Percentiles rank a stretch among this genome's conserved stretches.
Conservation (phyloP, 2,113 vertebrate species). For the Origma solitaria region DNA sequence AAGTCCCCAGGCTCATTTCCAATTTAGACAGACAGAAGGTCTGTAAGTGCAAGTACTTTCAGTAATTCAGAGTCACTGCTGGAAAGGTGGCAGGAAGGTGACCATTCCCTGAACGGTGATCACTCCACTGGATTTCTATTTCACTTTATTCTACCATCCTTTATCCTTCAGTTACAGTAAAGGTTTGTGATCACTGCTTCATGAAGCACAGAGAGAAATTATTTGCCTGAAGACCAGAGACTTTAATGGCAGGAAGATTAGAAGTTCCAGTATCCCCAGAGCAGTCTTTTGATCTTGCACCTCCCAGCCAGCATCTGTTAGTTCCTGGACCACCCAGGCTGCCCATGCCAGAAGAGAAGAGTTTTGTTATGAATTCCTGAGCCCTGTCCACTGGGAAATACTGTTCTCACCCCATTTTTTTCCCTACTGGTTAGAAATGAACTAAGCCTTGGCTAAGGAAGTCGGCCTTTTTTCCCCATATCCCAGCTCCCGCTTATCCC, state of each 20-base stretch:
- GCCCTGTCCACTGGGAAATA: neutral
- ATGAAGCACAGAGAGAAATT: neutral
- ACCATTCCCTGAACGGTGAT: neutral
- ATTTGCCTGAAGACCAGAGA: neutral
- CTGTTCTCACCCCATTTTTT: neutral
- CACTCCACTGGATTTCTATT: neutral
- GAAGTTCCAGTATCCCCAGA: neutral
- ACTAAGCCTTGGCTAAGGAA: neutral
- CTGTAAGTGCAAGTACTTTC: neutral
- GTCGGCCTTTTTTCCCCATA: neutral
- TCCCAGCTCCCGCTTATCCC: neutral
- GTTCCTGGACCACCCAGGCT: neutral
- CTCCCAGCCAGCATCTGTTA: neutral
- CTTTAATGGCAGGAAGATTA: neutral
- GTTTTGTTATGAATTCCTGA: neutral
- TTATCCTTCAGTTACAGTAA: neutral
- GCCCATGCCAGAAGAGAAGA: neutral
- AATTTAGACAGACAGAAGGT: neutral
- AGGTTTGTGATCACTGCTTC: neutral
- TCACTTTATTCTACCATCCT: neutral
- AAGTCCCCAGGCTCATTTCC: neutral
- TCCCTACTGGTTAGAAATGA: neutral
- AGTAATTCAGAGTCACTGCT: neutral
- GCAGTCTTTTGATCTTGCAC: neutral
- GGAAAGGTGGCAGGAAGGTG: neutral